These are phyloP conservation scores for Portunus trituberculatus DNA, from an alignment of 1,140 invertebrate species.

Conservation along the genomic window DNA sequence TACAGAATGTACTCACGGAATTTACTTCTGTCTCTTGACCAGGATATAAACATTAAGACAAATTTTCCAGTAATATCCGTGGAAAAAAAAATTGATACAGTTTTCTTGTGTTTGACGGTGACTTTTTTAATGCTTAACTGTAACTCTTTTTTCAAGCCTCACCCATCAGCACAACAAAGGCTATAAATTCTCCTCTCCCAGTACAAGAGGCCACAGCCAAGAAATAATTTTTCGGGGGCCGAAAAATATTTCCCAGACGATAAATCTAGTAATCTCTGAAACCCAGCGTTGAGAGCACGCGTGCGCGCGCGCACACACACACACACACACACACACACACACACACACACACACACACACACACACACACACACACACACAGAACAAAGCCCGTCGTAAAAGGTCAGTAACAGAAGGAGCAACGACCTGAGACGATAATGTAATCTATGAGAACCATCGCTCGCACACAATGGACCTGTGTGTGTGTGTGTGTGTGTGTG, in stretches of 20 bases:
- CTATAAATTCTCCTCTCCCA: not conserved
- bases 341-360: conserved; percentile 20
- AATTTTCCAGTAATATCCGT: too few species aligned
- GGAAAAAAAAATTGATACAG: too few species aligned
- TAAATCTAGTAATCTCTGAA: not conserved
- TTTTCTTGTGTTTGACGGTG: not conserved
- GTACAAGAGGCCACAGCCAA: not conserved
- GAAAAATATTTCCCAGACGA: conserved; percentile 7
- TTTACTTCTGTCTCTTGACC: too few species aligned
- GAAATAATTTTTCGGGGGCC: not conserved
- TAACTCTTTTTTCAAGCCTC: not conserved
- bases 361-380: conserved; percentile 20
- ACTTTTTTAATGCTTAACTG: not conserved
- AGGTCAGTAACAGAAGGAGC: not conserved
- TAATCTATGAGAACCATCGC: conserved; percentile 12
- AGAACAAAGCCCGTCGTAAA: conserved; percentile 8
- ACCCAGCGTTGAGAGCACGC: not conserved
- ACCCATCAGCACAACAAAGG: not conserved
- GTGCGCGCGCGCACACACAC: too few species aligned
- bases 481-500: conserved; percentile 7
- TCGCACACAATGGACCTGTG: not conserved
- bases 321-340: conserved; percentile 2
- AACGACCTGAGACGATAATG: conserved; percentile 1
- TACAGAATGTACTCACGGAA: too few species aligned
- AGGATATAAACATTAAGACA: too few species aligned